Evolutionary conservation across 1,140 invertebrate species (phyloP).

Genomic region (Chironomus striatipennis): DNA sequence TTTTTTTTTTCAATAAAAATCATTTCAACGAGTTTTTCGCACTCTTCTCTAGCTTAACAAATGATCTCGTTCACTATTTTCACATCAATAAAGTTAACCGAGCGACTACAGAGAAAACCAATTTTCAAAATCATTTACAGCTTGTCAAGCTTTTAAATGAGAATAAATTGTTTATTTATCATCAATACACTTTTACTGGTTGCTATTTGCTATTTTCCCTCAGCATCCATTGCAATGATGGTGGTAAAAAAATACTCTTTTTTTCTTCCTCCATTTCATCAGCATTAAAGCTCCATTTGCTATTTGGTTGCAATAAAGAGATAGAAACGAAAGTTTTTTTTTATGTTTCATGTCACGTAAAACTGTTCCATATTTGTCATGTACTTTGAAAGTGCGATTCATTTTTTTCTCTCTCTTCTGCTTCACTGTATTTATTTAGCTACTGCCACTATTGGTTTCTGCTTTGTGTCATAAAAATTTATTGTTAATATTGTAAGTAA

Average conservation of each 20-base stretch:
- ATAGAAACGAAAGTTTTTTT: neutral
- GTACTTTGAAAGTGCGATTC: neutral
- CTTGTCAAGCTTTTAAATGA: constrained; percentile 12
- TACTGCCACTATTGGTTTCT: too few species aligned
- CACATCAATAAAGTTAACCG: neutral
- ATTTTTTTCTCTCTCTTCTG: too few species aligned
- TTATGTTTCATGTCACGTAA: constrained; percentile 21
- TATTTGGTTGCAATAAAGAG: neutral
- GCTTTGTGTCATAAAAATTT: too few species aligned
- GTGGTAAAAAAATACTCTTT: neutral
- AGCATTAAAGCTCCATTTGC: constrained; percentile 2
- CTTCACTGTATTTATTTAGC: too few species aligned
- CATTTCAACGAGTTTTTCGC: too few species aligned
- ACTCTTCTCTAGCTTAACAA: too few species aligned
- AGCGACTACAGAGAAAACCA: neutral
- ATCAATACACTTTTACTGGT: constrained; percentile 2
- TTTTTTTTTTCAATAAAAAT: too few species aligned
- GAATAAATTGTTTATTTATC: constrained; percentile 23
- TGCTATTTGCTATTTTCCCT: neutral
- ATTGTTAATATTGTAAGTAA: too few species aligned
- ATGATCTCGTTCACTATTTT: neutral
- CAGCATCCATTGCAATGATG: neutral
- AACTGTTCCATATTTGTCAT: neutral
- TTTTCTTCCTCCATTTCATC: neutral
- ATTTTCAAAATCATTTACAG: constrained; percentile 19